phyloP scores from a whole-genome alignment of 2,113 vertebrate genomes.

The Uropsilus gracilis region DNA sequence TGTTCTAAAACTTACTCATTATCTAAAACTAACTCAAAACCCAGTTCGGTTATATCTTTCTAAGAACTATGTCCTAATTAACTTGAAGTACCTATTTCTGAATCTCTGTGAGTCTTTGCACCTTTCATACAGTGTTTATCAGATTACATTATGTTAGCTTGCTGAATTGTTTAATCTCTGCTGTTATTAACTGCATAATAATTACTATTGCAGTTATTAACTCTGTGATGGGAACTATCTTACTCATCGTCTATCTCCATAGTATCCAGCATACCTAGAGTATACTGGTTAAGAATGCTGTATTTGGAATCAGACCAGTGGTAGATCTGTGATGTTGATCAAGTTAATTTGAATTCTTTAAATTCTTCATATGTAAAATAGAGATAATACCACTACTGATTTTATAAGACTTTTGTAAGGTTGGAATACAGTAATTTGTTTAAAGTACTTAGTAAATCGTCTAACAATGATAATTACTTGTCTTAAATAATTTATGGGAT shows the following conservation, averaged over 20 bases:
- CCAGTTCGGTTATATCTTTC: too few species aligned
- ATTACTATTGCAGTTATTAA: not conserved
- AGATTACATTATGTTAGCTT: not conserved
- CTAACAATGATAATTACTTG: not conserved
- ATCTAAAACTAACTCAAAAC: too few species aligned
- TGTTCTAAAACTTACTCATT: not conserved
- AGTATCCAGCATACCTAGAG: not conserved
- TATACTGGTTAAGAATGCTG: not conserved
- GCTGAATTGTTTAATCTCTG: not conserved
- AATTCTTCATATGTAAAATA: not conserved
- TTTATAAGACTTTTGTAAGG: not conserved
- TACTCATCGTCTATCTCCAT: not conserved
- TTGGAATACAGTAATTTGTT: constrained; percentile 31
- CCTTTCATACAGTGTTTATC: not conserved
- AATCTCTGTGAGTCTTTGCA: not conserved
- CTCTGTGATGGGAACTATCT: not conserved
- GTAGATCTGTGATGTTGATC: not conserved
- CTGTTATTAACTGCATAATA: not conserved
- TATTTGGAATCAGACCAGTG: not conserved
- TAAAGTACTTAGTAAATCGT: not conserved
- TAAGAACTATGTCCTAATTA: not conserved
- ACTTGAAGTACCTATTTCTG: not conserved
- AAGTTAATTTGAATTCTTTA: not conserved
- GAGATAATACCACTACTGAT: not conserved
- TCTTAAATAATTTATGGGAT: not conserved